These are phyloP conservation scores for Menura novaehollandiae DNA, from an alignment of 2,113 vertebrate species.

Conservation along the genomic window DNA sequence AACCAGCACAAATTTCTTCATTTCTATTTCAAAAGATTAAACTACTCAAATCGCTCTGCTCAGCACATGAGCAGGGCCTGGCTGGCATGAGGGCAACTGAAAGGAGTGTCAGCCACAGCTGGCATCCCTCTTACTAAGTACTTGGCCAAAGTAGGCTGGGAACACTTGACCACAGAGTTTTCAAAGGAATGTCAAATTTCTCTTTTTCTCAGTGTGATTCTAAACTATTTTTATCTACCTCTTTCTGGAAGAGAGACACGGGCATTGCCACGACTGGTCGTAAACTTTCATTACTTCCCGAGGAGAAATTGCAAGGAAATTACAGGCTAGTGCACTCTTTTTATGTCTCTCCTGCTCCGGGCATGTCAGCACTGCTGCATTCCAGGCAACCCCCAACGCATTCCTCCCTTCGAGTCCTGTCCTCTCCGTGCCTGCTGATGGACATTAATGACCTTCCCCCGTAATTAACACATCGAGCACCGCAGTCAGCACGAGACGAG, in stretches of 20 bases:
- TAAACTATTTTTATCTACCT: conserved; percentile 11
- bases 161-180: neutral
- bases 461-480: neutral
- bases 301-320: conserved; percentile 58
- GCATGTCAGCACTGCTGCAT: neutral
- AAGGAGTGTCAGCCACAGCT: neutral
- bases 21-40: neutral
- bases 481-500: rapidly evolving
- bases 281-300: conserved; percentile 44
- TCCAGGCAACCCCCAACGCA: neutral
- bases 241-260: neutral
- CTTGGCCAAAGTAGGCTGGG: neutral
- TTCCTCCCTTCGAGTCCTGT: neutral
- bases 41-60: rapidly evolving
- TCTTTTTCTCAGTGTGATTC: neutral
- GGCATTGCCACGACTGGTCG: neutral
- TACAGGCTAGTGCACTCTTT: neutral
- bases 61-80: neutral
- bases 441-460: neutral
- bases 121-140: neutral
- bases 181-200: neutral
- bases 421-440: neutral
- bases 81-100: rapidly evolving
- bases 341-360: neutral
- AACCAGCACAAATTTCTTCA: neutral